Evolutionary conservation across 2,888 invertebrate species (phyloP), one percentile per base, ranked within the genome.

Genomic region (Thyatira batis): DNA sequence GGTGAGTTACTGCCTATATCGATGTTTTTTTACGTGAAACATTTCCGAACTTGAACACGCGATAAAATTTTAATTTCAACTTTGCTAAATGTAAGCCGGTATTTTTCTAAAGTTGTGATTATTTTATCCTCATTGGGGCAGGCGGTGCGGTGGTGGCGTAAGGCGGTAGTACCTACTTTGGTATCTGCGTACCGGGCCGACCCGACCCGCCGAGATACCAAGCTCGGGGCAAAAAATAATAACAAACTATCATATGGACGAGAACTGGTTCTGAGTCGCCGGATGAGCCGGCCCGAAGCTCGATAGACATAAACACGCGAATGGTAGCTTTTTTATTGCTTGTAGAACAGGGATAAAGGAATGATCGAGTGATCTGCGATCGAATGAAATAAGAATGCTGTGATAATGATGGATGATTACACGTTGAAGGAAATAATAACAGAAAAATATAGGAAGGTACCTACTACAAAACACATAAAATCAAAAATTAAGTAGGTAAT

Each of bases 231-330:
- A 87, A 87, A 87, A 87, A 85, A 86, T 84, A 87, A 87, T 82
- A 88, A 88, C 84, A 87, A 85, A 84, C 82, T 77, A 85, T 89
- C 82, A 88, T 88, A 83, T 85, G 85, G 65, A 61, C 71, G 61
- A 79, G 78, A 89, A 91, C 91, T 69, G 87, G 91, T 90, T 90
- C 53, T 59, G 60, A 60, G 64, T 65, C 77, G 74, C 66, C 76
- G 82, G 82, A 83, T 82, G 84, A 80, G 78, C 70, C 73, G 74
- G 64, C 68, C 58, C 59, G 53, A 69, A 69, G 68, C 61, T 52
- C 76, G 71, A 81, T 80, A 83, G 80, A 76, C 72, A 76, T 77
- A 77, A 77, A 84, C 78, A 80, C 69, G 76, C 73, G 66, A 76
- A 82, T 78, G 74, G 72, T 76, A 76, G 63, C 73, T 81, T 88